Evolutionary conservation across 2,113 vertebrate genomes (phyloP).

Genomic region (Panurus biarmicus): DNA sequence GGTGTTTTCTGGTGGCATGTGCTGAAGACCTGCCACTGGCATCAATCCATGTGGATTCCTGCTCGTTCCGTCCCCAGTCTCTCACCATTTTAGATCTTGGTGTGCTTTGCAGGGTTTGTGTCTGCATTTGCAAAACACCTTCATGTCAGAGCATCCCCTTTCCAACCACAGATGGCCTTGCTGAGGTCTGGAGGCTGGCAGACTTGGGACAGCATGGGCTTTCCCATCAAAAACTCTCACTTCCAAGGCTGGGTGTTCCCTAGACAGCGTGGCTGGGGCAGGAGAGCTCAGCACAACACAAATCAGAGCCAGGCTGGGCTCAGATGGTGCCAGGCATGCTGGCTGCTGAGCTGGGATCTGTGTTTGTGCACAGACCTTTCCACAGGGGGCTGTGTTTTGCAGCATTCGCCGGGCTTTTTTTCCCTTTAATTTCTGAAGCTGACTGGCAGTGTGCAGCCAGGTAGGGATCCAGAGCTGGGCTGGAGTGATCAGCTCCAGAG

Average conservation of each 20-base stretch:
- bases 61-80: background rate
- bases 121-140: rapidly evolving
- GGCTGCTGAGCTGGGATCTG: background rate
- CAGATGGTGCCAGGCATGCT: background rate
- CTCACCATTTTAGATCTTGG: rapidly evolving
- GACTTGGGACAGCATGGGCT: background rate
- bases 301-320: background rate
- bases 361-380: background rate
- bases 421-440: background rate
- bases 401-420: background rate
- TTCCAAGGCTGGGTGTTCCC: background rate
- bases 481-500: background rate
- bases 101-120: background rate
- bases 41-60: rapidly evolving
- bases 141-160: background rate
- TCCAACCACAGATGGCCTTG: background rate
- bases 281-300: background rate
- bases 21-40: background rate
- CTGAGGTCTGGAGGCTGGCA: background rate
- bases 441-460: background rate
- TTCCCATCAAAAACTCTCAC: background rate
- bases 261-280: rapidly evolving
- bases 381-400: background rate
- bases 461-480: background rate
- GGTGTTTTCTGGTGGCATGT: background rate